These are phyloP conservation scores for Dicrostonyx torquatus DNA, from an alignment of 2,797 vertebrate genomes.

Conservation along the genomic window DNA sequence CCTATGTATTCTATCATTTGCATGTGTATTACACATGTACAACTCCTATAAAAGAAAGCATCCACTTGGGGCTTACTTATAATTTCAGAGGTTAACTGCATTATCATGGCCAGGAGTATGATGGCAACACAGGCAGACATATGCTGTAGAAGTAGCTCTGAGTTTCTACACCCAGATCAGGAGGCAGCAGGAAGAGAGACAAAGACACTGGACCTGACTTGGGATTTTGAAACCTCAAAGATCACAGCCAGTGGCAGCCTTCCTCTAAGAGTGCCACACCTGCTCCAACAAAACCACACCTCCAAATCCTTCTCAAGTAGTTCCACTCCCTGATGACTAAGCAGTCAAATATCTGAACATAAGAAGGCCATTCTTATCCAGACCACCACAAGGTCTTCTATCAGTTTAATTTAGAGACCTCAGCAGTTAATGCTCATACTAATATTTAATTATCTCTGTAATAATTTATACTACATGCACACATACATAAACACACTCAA, in stretches of 20 bases:
- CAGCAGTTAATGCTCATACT: background rate
- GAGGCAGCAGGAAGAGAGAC: background rate
- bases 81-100: background rate
- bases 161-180: background rate
- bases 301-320: background rate
- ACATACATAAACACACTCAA: background rate
- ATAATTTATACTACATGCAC: background rate
- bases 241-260: no score
- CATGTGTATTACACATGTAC: background rate
- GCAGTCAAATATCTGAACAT: background rate
- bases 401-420: background rate
- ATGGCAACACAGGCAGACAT: background rate
- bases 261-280: background rate
- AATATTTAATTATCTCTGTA: background rate
- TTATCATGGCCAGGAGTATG: background rate
- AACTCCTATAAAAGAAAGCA: background rate
- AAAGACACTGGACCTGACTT: background rate
- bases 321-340: background rate
- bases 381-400: background rate
- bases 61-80: background rate
- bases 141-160: background rate
- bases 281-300: background rate
- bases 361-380: background rate
- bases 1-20: no score
- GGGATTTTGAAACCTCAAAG: background rate